Conservation (phyloP, 2,113 vertebrate species). For the Pseudorasbora parva region DNA sequence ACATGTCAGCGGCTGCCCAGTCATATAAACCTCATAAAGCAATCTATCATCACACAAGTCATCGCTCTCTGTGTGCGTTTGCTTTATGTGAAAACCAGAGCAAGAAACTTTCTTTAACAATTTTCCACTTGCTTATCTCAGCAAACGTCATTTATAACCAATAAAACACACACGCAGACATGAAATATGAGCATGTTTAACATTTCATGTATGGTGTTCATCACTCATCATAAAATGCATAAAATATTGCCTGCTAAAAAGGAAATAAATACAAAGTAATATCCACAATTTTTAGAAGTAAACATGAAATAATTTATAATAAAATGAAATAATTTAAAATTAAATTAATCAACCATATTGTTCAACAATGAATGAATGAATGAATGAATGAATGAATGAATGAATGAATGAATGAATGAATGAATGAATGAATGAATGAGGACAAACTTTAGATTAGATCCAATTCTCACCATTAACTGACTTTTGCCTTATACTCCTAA, state of each 20-base stretch:
- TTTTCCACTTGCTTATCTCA: background rate
- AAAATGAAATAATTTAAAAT: no score
- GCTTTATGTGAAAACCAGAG: background rate
- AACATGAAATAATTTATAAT: background rate
- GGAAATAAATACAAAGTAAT: background rate
- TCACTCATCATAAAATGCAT: background rate
- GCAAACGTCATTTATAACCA: background rate
- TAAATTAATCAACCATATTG: no score
- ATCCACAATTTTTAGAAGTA: background rate
- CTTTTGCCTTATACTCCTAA: no score
- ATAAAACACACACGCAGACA: slow-evolving; percentile 18
- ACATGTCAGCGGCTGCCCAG: background rate
- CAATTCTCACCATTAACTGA: no score
- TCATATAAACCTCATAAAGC: slow-evolving; percentile 17
- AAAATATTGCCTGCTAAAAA: background rate
- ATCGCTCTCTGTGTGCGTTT: background rate
- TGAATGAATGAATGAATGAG: no score
- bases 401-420: no score
- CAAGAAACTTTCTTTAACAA: slow-evolving; percentile 4
- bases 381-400: no score
- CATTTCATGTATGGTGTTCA: background rate
- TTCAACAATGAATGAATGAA: no score
- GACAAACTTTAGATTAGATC: no score
- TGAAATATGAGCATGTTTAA: background rate
- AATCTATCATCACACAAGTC: background rate